phyloP scores from a whole-genome alignment of 1,140 invertebrate species.

The Drosophila novamexicana region DNA sequence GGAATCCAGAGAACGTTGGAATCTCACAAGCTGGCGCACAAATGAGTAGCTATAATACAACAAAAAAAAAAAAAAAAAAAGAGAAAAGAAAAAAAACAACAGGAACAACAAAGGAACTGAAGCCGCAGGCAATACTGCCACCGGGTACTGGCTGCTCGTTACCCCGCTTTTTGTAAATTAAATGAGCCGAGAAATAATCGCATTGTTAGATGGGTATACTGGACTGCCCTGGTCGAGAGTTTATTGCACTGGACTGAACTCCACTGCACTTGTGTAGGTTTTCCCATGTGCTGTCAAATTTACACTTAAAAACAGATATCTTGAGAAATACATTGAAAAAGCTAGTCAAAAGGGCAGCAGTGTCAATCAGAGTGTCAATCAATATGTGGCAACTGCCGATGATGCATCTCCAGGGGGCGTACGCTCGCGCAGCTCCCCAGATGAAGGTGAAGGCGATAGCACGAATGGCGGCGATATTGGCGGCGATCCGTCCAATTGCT shows the following conservation, averaged over 20 bases:
- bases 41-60: neutral
- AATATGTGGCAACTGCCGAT: constrained; percentile 38
- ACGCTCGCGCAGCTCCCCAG: constrained; percentile 52
- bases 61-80: constrained; percentile 2
- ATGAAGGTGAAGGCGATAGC: constrained; percentile 22
- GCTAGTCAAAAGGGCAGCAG: constrained; percentile 17
- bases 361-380: constrained; percentile 10
- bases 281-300: constrained; percentile 27
- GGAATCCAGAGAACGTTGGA: constrained; percentile 42
- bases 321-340: constrained; percentile 26
- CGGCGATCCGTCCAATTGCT: constrained; percentile 56
- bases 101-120: constrained; percentile 6
- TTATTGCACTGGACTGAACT: constrained; percentile 29
- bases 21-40: constrained; percentile 17
- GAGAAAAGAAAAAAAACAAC: neutral
- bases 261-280: constrained; percentile 8
- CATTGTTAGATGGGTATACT: constrained; percentile 12
- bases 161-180: constrained; percentile 16
- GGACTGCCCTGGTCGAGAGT: constrained; percentile 8
- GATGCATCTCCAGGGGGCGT: constrained; percentile 58
- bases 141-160: neutral
- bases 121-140: neutral
- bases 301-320: constrained; percentile 22
- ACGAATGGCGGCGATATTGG: constrained; percentile 32
- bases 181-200: constrained; percentile 30